A percentile compares a stretch with the other conserved stretches of the same genome.
Evolutionary conservation across 2,113 vertebrate species (phyloP).

Genomic region (Osmerus mordax): DNA sequence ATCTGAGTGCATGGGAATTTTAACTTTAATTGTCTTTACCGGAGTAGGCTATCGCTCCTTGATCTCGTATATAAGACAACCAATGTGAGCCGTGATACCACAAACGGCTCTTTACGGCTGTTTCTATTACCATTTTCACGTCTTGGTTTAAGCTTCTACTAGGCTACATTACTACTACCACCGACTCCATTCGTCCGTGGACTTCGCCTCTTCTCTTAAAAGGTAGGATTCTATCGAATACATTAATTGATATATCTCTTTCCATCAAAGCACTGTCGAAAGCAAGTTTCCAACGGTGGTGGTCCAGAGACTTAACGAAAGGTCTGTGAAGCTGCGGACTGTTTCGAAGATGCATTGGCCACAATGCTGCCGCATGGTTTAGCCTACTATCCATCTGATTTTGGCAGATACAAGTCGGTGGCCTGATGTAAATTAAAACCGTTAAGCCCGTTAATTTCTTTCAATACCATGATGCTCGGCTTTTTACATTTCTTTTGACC

Average conservation of each 20-base stretch:
- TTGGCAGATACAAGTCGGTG: too few species aligned
- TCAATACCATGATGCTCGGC: too few species aligned
- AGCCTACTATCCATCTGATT: too few species aligned
- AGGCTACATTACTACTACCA: slow-evolving; percentile 8
- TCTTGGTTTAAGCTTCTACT: slow-evolving; percentile 1
- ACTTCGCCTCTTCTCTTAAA: not conserved
- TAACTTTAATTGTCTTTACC: slow-evolving; percentile 43
- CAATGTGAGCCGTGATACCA: slow-evolving; percentile 42
- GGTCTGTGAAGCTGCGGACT: not conserved
- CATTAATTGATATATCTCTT: not conserved
- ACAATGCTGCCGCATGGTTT: not conserved
- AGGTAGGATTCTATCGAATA: not conserved
- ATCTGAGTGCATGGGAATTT: slow-evolving; percentile 69
- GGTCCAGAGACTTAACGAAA: not conserved
- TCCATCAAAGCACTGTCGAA: not conserved
- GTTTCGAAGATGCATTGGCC: not conserved
- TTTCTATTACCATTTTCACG: slow-evolving; percentile 10
- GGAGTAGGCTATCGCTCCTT: slow-evolving; percentile 57
- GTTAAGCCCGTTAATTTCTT: too few species aligned
- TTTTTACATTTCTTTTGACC: too few species aligned
- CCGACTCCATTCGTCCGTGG: not conserved
- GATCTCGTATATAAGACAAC: slow-evolving; percentile 67
- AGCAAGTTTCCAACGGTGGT: not conserved
- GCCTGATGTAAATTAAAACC: too few species aligned
- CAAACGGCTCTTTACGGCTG: slow-evolving; percentile 23